A percentile compares a stretch with the other conserved stretches of the same genome.
Evolutionary conservation across 2,888 invertebrate genomes (phyloP).

Genomic region (Hypena proboscidalis): DNA sequence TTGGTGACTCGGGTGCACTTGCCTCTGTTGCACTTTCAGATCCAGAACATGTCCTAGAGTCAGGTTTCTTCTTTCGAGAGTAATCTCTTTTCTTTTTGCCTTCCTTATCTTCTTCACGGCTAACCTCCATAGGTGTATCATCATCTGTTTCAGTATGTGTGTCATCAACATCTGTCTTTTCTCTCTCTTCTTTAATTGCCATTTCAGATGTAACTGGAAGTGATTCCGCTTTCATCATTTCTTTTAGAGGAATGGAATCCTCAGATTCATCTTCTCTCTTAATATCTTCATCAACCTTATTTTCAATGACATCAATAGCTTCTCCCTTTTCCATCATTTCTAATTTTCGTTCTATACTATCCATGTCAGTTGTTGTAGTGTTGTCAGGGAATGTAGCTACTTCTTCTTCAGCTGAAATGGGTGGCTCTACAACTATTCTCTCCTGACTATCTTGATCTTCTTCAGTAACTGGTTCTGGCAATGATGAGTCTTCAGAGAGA

Average conservation of each 20-base stretch:
- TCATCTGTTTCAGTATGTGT: slow-evolving; percentile 81
- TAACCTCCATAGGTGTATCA: slow-evolving; percentile 85
- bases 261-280: slow-evolving; percentile 68
- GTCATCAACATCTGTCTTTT: slow-evolving; percentile 55
- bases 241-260: slow-evolving; percentile 73
- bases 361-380: slow-evolving; percentile 14
- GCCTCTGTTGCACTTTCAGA: slow-evolving; percentile 75
- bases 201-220: slow-evolving; percentile 15
- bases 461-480: slow-evolving; percentile 3
- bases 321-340: slow-evolving; percentile 42
- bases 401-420: slow-evolving; percentile 38
- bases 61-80: slow-evolving; percentile 83
- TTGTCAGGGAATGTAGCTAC: slow-evolving; percentile 24
- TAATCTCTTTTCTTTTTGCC: slow-evolving; percentile 87
- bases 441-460: slow-evolving; percentile 11
- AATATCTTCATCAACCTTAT: slow-evolving; percentile 48
- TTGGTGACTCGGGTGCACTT: slow-evolving; percentile 73
- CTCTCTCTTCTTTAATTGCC: slow-evolving; percentile 38
- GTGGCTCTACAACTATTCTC: slow-evolving; percentile 25
- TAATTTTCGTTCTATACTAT: slow-evolving; percentile 34
- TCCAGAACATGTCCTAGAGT: slow-evolving; percentile 77
- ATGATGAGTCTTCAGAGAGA: slow-evolving; percentile 23
- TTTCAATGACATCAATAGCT: slow-evolving; percentile 30
- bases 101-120: slow-evolving; percentile 85
- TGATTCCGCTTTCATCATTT: slow-evolving; percentile 60